Evolutionary conservation across 2,888 invertebrate species (phyloP).

Genomic region (Molanna angustata): DNA sequence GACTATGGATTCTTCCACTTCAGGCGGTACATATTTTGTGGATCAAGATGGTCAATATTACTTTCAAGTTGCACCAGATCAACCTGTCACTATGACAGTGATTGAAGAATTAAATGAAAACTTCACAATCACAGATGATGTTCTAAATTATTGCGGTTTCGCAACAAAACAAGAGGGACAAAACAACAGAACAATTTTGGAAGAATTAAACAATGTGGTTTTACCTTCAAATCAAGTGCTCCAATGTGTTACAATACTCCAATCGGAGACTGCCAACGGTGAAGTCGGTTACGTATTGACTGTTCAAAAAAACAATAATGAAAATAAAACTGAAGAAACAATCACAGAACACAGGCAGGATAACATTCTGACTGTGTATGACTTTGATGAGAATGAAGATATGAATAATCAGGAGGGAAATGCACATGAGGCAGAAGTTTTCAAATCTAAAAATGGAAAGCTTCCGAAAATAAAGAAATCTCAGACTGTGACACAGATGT

Average conservation of each 20-base stretch:
- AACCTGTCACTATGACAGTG: background rate
- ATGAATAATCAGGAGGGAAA: conserved; percentile 41
- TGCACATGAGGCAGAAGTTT: conserved; percentile 65
- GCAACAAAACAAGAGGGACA: too few relatives aligned
- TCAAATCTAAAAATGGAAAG: conserved; percentile 62
- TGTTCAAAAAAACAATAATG: conserved; percentile 68
- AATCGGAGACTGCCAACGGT: conserved; percentile 70
- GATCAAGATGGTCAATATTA: background rate
- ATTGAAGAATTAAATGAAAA: background rate
- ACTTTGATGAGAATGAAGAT: conserved; percentile 70
- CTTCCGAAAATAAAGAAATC: conserved; percentile 56
- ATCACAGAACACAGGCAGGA: conserved; percentile 42
- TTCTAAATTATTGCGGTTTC: too few relatives aligned
- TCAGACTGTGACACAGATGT: conserved; percentile 60
- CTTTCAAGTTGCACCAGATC: background rate
- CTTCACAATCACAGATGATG: too few relatives aligned
- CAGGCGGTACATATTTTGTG: background rate
- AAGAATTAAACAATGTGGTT: conserved; percentile 15
- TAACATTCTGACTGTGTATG: conserved; percentile 61
- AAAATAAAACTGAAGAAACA: conserved; percentile 39
- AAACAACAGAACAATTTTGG: too few relatives aligned
- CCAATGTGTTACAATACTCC: conserved; percentile 82
- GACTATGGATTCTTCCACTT: too few relatives aligned
- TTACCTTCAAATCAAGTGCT: conserved; percentile 57
- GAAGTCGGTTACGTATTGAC: conserved; percentile 88